These are phyloP conservation scores for Nomada lathburiana DNA, from an alignment of 2,888 invertebrate genomes.

Conservation along the genomic window DNA sequence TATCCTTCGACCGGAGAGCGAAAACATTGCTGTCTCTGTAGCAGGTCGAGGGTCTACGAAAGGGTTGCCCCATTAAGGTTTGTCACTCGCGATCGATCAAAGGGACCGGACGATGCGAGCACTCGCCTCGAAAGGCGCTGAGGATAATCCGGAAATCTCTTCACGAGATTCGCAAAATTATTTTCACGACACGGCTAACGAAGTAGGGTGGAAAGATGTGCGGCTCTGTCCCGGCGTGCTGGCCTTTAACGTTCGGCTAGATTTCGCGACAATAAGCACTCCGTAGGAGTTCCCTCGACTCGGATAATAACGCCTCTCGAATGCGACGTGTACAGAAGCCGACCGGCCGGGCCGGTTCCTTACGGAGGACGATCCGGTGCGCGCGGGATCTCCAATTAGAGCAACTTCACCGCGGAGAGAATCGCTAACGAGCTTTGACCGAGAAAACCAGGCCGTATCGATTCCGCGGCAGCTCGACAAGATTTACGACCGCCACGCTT, in stretches of 20 bases:
- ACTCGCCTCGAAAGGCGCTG: not conserved
- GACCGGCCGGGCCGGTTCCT: slow-evolving; percentile 43
- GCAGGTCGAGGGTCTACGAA: not conserved
- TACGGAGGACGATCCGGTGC: slow-evolving; percentile 50
- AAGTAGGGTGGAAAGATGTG: slow-evolving; percentile 47
- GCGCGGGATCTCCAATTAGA: slow-evolving; percentile 68
- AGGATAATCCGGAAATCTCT: not conserved
- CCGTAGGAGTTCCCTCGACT: slow-evolving; percentile 30
- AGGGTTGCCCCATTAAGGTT: not conserved
- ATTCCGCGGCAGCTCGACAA: slow-evolving; percentile 60
- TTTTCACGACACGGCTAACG: slow-evolving; percentile 38
- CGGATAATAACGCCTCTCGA: slow-evolving; percentile 66
- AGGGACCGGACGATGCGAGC: too few species aligned
- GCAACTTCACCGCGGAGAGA: slow-evolving; percentile 64
- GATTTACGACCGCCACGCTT: slow-evolving; percentile 62
- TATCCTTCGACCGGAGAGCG: not conserved
- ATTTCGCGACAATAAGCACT: slow-evolving; percentile 59
- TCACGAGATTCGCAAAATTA: too few species aligned
- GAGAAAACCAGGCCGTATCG: slow-evolving; percentile 67
- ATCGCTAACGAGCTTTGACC: slow-evolving; percentile 71
- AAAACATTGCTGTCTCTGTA: not conserved
- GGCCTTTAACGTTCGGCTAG: slow-evolving; percentile 44
- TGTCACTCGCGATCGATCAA: slow-evolving; percentile 1
- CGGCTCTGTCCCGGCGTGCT: slow-evolving; percentile 41
- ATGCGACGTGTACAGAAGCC: slow-evolving; percentile 43